Conservation (phyloP, 2,888 invertebrate species). For the Augochlorella aurata region DNA sequence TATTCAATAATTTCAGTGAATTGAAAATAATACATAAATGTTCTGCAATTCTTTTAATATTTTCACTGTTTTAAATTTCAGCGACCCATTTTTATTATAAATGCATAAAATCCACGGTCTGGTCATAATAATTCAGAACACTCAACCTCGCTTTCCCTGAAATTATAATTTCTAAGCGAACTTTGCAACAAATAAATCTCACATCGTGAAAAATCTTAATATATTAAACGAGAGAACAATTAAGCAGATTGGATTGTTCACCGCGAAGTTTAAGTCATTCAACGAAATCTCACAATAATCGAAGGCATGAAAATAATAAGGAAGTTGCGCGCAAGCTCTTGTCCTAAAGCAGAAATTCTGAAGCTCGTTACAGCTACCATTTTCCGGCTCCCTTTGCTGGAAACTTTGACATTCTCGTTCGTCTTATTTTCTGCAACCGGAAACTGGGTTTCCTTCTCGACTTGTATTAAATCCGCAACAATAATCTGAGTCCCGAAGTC, state of each 20-base stretch:
- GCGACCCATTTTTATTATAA: too few relatives aligned
- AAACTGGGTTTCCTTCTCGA: slow-evolving; percentile 35
- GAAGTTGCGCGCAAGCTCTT: neutral
- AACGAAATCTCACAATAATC: neutral
- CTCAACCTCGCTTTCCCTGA: too few relatives aligned
- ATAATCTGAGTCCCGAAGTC: slow-evolving; percentile 38
- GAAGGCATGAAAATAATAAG: neutral
- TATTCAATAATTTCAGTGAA: too few relatives aligned
- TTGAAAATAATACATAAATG: too few relatives aligned
- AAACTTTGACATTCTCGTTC: slow-evolving; percentile 31
- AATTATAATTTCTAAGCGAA: neutral
- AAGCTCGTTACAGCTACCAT: slow-evolving; percentile 39
- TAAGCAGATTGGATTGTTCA: neutral
- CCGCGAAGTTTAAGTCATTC: neutral
- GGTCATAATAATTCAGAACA: too few relatives aligned
- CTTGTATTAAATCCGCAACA: slow-evolving; percentile 55
- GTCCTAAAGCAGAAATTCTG: neutral
- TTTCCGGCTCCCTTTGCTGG: slow-evolving; percentile 8
- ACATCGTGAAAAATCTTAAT: neutral
- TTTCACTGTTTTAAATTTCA: too few relatives aligned
- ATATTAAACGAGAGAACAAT: neutral
- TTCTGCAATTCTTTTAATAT: too few relatives aligned
- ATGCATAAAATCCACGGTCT: too few relatives aligned
- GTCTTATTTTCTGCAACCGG: slow-evolving; percentile 26
- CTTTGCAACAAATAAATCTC: neutral